These are phyloP conservation scores for Terrapene triunguis DNA, from an alignment of 2,113 vertebrate species.

Conservation along the genomic window DNA sequence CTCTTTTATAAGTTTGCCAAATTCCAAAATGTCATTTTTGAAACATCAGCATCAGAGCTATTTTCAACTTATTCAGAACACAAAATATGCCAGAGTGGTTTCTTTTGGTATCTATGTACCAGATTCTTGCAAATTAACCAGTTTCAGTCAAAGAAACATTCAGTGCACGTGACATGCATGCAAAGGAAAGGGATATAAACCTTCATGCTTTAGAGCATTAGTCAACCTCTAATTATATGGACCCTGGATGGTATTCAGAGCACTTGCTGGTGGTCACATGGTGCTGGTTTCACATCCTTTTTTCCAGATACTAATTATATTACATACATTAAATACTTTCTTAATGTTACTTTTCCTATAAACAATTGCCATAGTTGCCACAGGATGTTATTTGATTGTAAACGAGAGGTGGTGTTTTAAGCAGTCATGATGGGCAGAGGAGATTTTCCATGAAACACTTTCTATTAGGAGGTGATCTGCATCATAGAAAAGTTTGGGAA, in stretches of 20 bases:
- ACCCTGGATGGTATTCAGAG: not conserved
- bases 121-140: rapidly evolving
- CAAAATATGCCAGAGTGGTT: not conserved
- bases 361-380: not conserved
- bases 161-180: not conserved
- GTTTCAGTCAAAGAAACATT: not conserved
- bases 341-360: not conserved
- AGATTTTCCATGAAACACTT: not conserved
- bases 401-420: not conserved
- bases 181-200: not conserved
- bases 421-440: not conserved
- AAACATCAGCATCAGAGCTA: not conserved
- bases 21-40: not conserved
- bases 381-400: not conserved
- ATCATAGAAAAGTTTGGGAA: not conserved
- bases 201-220: rapidly evolving
- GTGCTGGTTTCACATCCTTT: not conserved
- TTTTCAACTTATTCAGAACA: not conserved
- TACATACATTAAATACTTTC: not conserved
- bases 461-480: not conserved
- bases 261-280: not conserved
- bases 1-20: not conserved
- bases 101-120: not conserved
- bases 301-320: not conserved
- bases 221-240: not conserved